Evolutionary conservation across 2,888 invertebrate genomes (phyloP).

Genomic region (Cancer borealis): DNA sequence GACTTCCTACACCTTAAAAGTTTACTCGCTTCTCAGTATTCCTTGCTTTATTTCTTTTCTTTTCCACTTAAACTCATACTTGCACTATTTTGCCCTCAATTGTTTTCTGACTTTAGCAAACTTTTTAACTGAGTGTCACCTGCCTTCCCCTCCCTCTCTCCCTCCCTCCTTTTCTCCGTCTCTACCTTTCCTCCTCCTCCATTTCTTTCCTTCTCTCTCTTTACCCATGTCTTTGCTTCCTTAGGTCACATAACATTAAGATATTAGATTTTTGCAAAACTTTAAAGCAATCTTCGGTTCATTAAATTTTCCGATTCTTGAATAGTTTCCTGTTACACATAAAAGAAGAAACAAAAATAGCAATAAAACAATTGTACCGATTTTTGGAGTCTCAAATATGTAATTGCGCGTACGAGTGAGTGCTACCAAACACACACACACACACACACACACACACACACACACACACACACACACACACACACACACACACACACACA

Average conservation of each 20-base stretch:
- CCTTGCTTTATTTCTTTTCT: background rate
- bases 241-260: background rate
- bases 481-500: constrained; percentile 47
- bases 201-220: background rate
- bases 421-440: background rate
- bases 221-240: background rate
- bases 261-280: background rate
- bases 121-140: background rate
- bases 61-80: background rate
- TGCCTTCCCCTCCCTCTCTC: background rate
- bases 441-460: background rate
- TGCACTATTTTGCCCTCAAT: background rate
- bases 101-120: background rate
- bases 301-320: background rate
- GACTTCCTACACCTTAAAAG: background rate
- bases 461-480: constrained; percentile 29
- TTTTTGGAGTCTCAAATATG: background rate
- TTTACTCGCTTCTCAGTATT: background rate
- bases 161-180: background rate
- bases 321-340: background rate
- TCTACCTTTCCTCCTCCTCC: background rate
- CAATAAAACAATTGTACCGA: background rate
- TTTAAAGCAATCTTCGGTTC: background rate
- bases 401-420: background rate
- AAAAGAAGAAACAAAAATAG: background rate